Percentiles rank a stretch among this genome's conserved stretches.
Evolutionary conservation across 2,888 invertebrate genomes (phyloP).

Genomic region (Silvanus unidentatus): DNA sequence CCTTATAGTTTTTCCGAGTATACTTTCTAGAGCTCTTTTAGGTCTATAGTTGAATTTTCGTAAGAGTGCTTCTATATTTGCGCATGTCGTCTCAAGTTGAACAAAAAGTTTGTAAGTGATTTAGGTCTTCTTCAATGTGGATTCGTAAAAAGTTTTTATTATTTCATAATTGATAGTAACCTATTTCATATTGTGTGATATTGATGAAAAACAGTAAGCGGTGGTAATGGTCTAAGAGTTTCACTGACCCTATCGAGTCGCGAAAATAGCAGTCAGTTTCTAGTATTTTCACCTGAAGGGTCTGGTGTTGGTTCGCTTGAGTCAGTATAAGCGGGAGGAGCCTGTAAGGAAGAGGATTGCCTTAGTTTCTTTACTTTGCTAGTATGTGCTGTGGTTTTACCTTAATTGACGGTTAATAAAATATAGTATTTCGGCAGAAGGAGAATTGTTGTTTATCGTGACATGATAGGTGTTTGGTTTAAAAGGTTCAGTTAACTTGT

Average conservation of each 20-base stretch:
- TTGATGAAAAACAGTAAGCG: neutral
- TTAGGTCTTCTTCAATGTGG: neutral
- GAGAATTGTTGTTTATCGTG: too few species aligned
- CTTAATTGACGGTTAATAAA: neutral
- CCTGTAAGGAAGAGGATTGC: neutral
- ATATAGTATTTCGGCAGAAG: too few species aligned
- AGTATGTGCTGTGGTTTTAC: neutral
- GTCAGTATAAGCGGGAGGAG: neutral
- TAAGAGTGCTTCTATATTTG: neutral
- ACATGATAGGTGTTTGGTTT: too few species aligned
- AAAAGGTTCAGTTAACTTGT: too few species aligned
- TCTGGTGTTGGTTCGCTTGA: neutral
- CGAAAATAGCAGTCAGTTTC: neutral
- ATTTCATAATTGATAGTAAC: neutral
- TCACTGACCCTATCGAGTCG: neutral
- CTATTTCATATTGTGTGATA: neutral
- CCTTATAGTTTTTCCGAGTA: conserved; percentile 6
- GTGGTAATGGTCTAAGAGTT: neutral
- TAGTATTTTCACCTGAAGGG: neutral
- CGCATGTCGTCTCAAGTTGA: neutral
- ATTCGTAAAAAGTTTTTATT: neutral
- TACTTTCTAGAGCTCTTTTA: conserved; percentile 3
- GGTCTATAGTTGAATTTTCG: neutral
- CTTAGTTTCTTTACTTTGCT: neutral
- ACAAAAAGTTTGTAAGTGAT: neutral